These are phyloP conservation scores for Daktulosphaira vitifoliae DNA, from an alignment of 1,140 invertebrate genomes.

Conservation along the genomic window DNA sequence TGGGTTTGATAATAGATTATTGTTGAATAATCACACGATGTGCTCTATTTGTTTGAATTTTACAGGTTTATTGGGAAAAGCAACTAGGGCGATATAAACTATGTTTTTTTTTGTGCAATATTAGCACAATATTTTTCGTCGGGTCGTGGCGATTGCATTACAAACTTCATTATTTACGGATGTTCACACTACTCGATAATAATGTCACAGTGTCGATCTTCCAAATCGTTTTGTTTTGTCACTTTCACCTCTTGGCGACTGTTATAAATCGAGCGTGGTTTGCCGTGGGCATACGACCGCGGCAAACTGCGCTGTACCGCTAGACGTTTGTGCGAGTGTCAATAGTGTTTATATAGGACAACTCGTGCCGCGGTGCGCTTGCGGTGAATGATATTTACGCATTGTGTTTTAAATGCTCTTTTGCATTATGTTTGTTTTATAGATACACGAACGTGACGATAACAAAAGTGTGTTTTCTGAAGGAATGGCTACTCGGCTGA, in stretches of 20 bases:
- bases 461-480: not conserved
- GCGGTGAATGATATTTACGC: not conserved
- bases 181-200: not conserved
- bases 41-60: too few relatives aligned
- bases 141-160: too few relatives aligned
- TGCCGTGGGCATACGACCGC: not conserved
- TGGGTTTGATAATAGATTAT: too few relatives aligned
- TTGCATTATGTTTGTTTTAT: not conserved
- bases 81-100: too few relatives aligned
- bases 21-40: too few relatives aligned
- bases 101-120: too few relatives aligned
- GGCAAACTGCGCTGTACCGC: not conserved
- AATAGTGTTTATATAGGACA: slow-evolving; percentile 9
- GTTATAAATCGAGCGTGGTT: too few relatives aligned
- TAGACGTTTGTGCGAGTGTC: slow-evolving; percentile 2
- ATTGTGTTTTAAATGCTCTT: not conserved
- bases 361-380: not conserved
- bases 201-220: slow-evolving; percentile 3
- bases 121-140: too few relatives aligned
- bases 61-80: too few relatives aligned
- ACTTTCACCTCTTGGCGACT: slow-evolving; percentile 19
- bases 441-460: not conserved
- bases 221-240: slow-evolving; percentile 15
- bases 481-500: slow-evolving; percentile 20
- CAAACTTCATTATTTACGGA: too few relatives aligned